Evolutionary conservation across 1,140 invertebrate species (phyloP), one percentile per base, ranked within the genome.

Genomic region (Zaprionus lachaisei): DNA sequence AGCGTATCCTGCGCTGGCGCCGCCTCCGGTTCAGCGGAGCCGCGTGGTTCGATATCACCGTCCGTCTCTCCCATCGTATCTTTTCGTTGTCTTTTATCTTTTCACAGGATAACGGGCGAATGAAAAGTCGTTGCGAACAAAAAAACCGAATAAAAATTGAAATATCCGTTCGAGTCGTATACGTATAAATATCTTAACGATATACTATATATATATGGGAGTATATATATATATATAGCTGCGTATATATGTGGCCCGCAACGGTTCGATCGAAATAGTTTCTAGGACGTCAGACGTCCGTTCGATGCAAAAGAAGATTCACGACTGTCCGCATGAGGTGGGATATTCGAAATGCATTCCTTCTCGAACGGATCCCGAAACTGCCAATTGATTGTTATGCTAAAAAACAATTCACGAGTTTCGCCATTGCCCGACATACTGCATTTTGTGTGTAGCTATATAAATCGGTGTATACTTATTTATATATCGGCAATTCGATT

Each of bases 11-110:
- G 92, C 26, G 75, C 83, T 4, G 92, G 62, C 28, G 80, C 38
- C 49, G 80, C 83, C 77, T 92, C 92, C 54, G 85, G 85, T 24
- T 91, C 91, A 22, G 81, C 91, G 9, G 91, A 92, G 20, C 68
- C 72, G 34, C 83, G 76, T 47, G 91, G 81, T 61, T 86, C 80
- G 41, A 91, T 76, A 72, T 92, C 92, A 64, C 90, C 92, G 44
- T 92, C 92, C 55, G 87, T 92, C 63, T 90, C 92, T 54, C 83
- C 92, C 92, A 92, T 92, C 71, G 79, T 80, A 49, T 44, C 75
- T 57, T 37, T 37, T 26, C 65, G 72, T 71, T 66, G 37, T 41
- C 28, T 67, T 66, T 82, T 67, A 62, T 62, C 66, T 90, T 77
- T 73, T 77, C 56, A 83, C 77, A 87, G 83, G 83, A 89, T 79